Evolutionary conservation across 2,888 invertebrate genomes (phyloP).

Genomic region (Pseudoips prasinana): DNA sequence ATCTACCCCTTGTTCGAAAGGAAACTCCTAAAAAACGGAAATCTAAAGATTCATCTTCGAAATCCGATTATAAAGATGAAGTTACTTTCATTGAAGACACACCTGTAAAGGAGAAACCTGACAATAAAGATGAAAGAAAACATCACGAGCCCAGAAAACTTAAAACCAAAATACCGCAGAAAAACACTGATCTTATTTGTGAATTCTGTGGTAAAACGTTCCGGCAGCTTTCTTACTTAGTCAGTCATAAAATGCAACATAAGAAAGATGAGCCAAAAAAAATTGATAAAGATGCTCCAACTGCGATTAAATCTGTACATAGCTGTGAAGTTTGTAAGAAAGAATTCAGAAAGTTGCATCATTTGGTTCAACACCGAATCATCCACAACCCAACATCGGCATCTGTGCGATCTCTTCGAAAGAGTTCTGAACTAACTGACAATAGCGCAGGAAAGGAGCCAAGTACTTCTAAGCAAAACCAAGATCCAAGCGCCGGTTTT

Average conservation of each 20-base stretch:
- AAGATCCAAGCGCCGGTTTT: constrained; percentile 67
- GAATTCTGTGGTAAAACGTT: constrained; percentile 75
- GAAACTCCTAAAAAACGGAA: constrained; percentile 46
- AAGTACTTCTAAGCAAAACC: constrained; percentile 41
- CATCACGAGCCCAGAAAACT: constrained; percentile 42
- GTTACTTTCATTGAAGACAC: constrained; percentile 61
- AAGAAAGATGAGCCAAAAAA: constrained; percentile 55
- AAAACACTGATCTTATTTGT: constrained; percentile 53
- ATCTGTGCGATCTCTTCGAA: constrained; percentile 46
- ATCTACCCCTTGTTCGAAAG: constrained; percentile 33
- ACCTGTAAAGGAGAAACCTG: constrained; percentile 41
- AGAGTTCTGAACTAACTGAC: constrained; percentile 62
- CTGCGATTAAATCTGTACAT: constrained; percentile 47
- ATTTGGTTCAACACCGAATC: constrained; percentile 72
- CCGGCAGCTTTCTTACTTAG: constrained; percentile 71
- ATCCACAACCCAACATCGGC: constrained; percentile 56
- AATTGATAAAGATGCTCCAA: constrained; percentile 32
- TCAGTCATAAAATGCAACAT: constrained; percentile 67
- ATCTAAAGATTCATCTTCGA: constrained; percentile 48
- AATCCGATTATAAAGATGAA: constrained; percentile 47
- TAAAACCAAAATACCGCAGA: constrained; percentile 31
- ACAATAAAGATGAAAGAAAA: constrained; percentile 39
- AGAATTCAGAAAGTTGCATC: constrained; percentile 72
- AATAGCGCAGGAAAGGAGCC: constrained; percentile 45
- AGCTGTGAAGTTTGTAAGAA: constrained; percentile 75